Evolutionary conservation across 1,140 invertebrate species (phyloP).

Genomic region (Papilio helenus): DNA sequence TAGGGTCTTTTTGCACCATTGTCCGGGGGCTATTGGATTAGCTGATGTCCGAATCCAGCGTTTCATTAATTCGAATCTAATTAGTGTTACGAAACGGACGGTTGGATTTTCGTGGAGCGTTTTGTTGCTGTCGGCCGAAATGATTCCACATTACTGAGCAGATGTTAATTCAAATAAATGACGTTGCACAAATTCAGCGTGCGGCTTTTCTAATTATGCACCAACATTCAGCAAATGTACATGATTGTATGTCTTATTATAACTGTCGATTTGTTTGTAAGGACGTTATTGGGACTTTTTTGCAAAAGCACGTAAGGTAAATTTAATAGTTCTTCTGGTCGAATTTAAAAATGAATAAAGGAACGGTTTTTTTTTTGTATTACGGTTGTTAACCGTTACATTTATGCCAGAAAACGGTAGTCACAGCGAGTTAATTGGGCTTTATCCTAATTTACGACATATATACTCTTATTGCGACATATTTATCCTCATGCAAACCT

Average conservation of each 20-base stretch:
- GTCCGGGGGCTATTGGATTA: conserved; percentile 59
- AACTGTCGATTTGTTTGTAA: conserved; percentile 4
- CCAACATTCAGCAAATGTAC: conserved; percentile 6
- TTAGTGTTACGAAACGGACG: conserved; percentile 58
- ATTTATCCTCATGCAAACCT: not conserved
- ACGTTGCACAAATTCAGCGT: conserved; percentile 29
- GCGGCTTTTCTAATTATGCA: conserved; percentile 25
- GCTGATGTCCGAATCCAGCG: conserved; percentile 57
- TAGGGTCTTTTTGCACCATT: conserved; percentile 60
- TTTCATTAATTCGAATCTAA: conserved; percentile 77
- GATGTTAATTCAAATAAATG: conserved; percentile 48
- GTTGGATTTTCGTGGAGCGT: conserved; percentile 56
- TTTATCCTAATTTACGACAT: not conserved
- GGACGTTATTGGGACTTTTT: not conserved
- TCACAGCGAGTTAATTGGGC: not conserved
- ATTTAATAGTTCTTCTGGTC: not conserved
- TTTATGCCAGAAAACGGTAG: not conserved
- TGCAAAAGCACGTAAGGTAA: not conserved
- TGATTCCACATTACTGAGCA: conserved; percentile 59
- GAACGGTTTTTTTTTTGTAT: not conserved
- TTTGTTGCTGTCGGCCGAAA: conserved; percentile 57
- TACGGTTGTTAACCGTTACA: not conserved
- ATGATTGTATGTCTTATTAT: conserved; percentile 26
- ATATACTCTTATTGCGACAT: not conserved
- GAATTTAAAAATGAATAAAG: not conserved